Conservation (phyloP, 1,140 invertebrate species). For the Drosophila biarmipes region DNA sequence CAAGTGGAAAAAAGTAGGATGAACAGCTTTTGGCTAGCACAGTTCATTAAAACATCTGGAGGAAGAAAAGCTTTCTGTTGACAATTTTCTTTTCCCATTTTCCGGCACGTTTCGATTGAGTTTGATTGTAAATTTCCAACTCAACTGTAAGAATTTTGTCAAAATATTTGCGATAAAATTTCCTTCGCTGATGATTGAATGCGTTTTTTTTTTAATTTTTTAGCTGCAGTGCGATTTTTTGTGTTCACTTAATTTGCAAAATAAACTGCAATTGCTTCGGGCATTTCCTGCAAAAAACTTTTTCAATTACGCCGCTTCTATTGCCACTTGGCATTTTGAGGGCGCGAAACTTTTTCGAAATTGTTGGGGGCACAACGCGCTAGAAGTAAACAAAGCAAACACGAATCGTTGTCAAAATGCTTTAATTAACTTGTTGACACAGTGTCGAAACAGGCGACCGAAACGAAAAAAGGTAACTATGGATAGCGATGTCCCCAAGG, state of each 20-base stretch:
- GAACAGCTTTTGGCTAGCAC: neutral
- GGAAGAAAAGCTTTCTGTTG: slow-evolving; percentile 1
- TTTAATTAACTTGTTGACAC: slow-evolving; percentile 82
- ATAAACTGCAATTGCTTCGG: slow-evolving; percentile 19
- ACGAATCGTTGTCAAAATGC: slow-evolving; percentile 75
- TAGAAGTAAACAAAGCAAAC: slow-evolving; percentile 24
- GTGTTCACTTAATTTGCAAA: slow-evolving; percentile 3
- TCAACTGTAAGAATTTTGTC: slow-evolving; percentile 44
- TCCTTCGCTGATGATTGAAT: neutral
- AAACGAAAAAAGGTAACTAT: slow-evolving; percentile 26
- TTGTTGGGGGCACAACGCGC: neutral
- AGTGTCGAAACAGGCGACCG: slow-evolving; percentile 40
- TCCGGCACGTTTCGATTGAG: slow-evolving; percentile 46
- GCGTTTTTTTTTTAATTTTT: neutral
- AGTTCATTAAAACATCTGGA: slow-evolving; percentile 30
- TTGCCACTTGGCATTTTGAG: slow-evolving; percentile 23
- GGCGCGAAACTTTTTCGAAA: slow-evolving; percentile 10
- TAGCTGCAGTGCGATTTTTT: neutral
- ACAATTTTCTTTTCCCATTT: slow-evolving; percentile 26
- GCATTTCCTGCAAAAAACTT: slow-evolving; percentile 40
- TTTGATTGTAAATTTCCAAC: slow-evolving; percentile 38
- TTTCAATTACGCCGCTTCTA: slow-evolving; percentile 52
- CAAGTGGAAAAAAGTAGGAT: neutral
- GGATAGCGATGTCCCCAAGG: slow-evolving; percentile 42
- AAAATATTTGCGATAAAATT: slow-evolving; percentile 26